These are phyloP conservation scores for Rotaria macrura DNA, from an alignment of 2,888 invertebrate species.

Conservation along the genomic window DNA sequence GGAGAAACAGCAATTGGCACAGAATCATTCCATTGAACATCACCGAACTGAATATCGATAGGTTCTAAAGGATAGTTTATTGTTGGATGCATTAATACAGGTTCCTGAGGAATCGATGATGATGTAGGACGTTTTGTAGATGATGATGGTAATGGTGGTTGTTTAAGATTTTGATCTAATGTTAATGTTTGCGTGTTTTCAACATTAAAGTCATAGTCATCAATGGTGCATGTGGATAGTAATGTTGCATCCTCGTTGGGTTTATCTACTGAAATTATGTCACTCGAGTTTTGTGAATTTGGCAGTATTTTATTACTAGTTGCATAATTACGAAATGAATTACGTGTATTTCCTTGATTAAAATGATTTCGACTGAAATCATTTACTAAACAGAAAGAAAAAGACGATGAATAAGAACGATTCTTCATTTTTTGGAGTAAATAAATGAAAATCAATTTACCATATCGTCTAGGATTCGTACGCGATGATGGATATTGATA, in stretches of 20 bases:
- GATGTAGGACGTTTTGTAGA: not conserved
- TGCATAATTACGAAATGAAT: not conserved
- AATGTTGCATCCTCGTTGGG: not conserved
- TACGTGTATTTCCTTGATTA: not conserved
- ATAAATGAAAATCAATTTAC: not conserved
- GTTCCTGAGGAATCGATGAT: not conserved
- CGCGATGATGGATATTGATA: not conserved
- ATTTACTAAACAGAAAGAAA: not conserved
- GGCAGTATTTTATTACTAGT: not conserved
- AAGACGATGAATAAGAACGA: no score
- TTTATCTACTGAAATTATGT: not conserved
- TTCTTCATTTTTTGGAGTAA: no score
- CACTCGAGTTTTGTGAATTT: not conserved
- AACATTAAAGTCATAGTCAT: not conserved
- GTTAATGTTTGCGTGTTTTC: not conserved
- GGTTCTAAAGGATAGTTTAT: not conserved
- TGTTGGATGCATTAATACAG: not conserved
- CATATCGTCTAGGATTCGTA: not conserved
- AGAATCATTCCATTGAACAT: constrained; percentile 9
- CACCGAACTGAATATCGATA: constrained; percentile 5
- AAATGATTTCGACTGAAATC: not conserved
- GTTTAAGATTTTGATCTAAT: not conserved
- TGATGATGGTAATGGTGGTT: not conserved
- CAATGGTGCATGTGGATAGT: not conserved
- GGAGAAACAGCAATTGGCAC: not conserved